Base-by-base conservation (phyloP, 2,888 invertebrate genomes). In the Holacanthella duospinosa region DNA sequence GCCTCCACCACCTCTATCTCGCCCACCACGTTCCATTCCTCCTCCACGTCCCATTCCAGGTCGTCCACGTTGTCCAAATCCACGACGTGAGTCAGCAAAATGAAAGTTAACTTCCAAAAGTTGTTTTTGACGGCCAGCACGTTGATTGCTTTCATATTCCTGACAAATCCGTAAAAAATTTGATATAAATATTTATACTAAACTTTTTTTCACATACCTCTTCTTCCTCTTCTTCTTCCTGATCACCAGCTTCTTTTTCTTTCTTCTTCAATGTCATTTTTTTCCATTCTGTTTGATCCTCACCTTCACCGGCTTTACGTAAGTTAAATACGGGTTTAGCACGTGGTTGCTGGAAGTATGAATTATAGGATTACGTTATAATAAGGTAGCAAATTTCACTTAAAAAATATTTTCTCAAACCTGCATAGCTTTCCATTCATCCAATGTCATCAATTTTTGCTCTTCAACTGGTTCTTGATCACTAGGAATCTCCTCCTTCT, bases 241-340 rank as follows among this genome's bases (percentile, higher is more conserved):
- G 87, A 65, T 75, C 74, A 75, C 86, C 76, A n/a, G 77, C 77
- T n/a, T 77, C 77, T 76, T 77, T 77, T 60, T 75, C 87, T 76
- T 83, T 85, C 77, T 86, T 86, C 65, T 91, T 81, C 75, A 85
- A 83, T 73, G 88, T 86, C 85, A 90, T 87, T 76, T 88, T 91
- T 80, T 93, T 93, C 93, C 93, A 94, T 79, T 93, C 91, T 63
- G 85, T 84, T 60, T 86, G 83, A 78, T 92, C 92, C 76, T 91
- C 93, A 54, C 94, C 95, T 79, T 95, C 94, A 29, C 93, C 93
- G 61, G 94, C 89, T 79, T 93, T 93, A 63, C 95, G 86, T 75
- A 93, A 79, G 78, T 95, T 94, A 78, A 86, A 95, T 74, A 87
- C 86, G 59, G 93, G 90, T 77, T 91, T 89, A 66, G 84, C 83